phyloP scores from a whole-genome alignment of 2,888 invertebrate species.

The Notocelia uddmanniana region DNA sequence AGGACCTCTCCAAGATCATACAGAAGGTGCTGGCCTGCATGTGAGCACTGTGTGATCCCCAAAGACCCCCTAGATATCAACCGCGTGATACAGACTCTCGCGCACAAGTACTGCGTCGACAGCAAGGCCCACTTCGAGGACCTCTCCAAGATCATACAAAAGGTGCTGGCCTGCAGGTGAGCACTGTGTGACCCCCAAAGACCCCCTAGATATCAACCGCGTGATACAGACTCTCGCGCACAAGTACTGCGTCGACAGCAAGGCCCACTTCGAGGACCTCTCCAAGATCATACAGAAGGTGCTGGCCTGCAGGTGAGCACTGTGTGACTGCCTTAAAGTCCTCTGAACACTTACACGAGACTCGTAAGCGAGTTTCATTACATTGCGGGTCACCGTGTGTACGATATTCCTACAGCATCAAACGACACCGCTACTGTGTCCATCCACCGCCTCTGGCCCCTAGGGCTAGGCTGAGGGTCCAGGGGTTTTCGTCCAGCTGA shows the following conservation, averaged over 20 bases:
- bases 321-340: constrained; percentile 84
- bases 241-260: constrained; percentile 97
- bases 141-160: constrained; percentile 94
- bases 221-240: constrained; percentile 97
- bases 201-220: no score
- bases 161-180: constrained; percentile 94
- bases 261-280: constrained; percentile 97
- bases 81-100: constrained; percentile 96
- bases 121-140: constrained; percentile 98
- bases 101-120: constrained; percentile 97
- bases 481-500: no score
- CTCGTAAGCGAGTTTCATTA: no score
- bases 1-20: constrained; percentile 95
- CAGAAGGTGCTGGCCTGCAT: constrained; percentile 96
- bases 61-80: no score
- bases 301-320: constrained; percentile 91
- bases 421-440: no score
- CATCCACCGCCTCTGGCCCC: no score
- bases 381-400: no score
- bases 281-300: constrained; percentile 96
- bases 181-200: constrained; percentile 39
- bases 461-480: no score
- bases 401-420: no score
- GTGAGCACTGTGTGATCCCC: constrained; percentile 63
- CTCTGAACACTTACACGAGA: no score